phyloP scores from a whole-genome alignment of 2,888 invertebrate species.

The Hypomecis punctinalis region DNA sequence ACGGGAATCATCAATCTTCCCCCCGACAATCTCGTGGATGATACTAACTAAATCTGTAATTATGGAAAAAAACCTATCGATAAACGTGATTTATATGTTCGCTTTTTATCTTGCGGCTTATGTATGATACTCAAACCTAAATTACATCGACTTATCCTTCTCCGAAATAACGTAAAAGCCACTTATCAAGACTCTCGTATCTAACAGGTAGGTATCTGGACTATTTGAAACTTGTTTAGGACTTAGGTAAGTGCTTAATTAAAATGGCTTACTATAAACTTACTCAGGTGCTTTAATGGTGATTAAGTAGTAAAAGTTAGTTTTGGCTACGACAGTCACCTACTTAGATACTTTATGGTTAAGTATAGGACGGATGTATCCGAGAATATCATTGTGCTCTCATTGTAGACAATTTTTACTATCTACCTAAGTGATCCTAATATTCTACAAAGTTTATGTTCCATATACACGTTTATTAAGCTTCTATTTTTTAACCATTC shows the following conservation, averaged over 20 bases:
- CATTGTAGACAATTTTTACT: too few relatives aligned
- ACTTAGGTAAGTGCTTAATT: constrained; percentile 1
- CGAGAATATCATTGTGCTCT: too few relatives aligned
- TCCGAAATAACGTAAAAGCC: constrained; percentile 3
- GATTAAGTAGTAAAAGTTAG: not conserved
- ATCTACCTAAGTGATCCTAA: too few relatives aligned
- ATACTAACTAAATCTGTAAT: constrained; percentile 55
- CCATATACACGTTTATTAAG: too few relatives aligned
- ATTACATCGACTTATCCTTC: constrained; percentile 7
- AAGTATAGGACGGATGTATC: too few relatives aligned
- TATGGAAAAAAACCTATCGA: constrained; percentile 44
- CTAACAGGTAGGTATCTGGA: not conserved
- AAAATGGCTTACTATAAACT: constrained; percentile 1
- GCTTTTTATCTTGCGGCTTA: constrained; percentile 14
- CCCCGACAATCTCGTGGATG: constrained; percentile 60
- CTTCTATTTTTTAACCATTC: too few relatives aligned
- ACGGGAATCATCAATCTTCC: constrained; percentile 78
- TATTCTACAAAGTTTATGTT: too few relatives aligned
- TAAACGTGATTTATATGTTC: constrained; percentile 26
- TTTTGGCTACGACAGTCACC: not conserved
- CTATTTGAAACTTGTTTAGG: constrained; percentile 5
- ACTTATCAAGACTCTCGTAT: not conserved
- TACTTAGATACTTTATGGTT: too few relatives aligned
- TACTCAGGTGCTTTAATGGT: not conserved
- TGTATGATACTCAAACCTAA: constrained; percentile 11